Base-by-base conservation (phyloP, 2,797 vertebrate genomes). In the Iguana delicatissima region DNA sequence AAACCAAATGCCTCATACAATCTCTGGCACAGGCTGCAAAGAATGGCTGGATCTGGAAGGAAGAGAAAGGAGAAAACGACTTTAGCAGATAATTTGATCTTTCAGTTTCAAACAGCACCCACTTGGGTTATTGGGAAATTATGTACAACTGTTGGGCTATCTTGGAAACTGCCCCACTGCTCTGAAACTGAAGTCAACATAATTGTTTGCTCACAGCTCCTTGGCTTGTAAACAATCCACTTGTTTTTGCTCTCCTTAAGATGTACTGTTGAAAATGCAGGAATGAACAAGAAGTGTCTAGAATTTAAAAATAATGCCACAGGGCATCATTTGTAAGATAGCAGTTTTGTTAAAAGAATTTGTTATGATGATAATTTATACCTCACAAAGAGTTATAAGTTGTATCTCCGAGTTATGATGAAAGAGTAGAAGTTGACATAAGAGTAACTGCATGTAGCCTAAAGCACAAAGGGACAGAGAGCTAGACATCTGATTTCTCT, bases 11-110 rank as follows among this genome's bases (percentile, higher is more conserved):
- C 69, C 98, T 97, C 32, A 46, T 8, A 46, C 99, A 99, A 97
- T 99, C 98, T 6, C 97, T 96, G 4, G 87, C 94, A 96, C 99
- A 99, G 72, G 91, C 83, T 0, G 8, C 90, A 94, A 98, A 99
- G 89, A 97, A 96, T 0, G 99, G 98, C 94, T 98, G 98, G 92
- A 99, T 97, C 99, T 99, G 97, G 50, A 7, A 35, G 64, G 82
- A 85, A 95, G 83, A 90, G 87, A 92, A 89, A 85, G 80, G 9
- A 81, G 6, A 91, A 92, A 24, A 57, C 90, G 86, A 2, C 76
- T 38, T 84, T 89, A 82, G 92, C 85, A 89, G 59, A 72, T 35
- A 91, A 50, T 62, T 91, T 16, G 86, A 4, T 79, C 12, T 82
- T 92, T 91, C 13, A 86, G 84, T 67, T 77, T 0, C 74, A 55